These are phyloP conservation scores for Prunella himalayana DNA, from an alignment of 2,113 vertebrate species.

Conservation along the genomic window DNA sequence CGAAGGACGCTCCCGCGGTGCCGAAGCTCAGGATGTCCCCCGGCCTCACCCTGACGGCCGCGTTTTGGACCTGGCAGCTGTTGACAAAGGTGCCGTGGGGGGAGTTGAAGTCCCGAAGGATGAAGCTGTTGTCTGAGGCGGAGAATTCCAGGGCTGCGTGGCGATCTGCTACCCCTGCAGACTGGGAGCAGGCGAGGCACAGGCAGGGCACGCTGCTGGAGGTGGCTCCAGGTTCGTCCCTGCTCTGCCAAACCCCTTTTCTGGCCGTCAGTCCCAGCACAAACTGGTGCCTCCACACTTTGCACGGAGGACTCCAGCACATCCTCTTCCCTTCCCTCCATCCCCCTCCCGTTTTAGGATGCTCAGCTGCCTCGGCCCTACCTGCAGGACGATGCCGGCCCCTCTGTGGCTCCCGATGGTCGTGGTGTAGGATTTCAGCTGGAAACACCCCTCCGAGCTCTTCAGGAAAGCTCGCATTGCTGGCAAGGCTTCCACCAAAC, in stretches of 20 bases:
- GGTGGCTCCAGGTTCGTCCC: neutral
- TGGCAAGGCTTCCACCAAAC: neutral
- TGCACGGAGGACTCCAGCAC: neutral
- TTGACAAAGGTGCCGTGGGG: slow-evolving; percentile 77
- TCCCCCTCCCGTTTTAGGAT: accelerated
- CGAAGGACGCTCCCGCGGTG: slow-evolving; percentile 48
- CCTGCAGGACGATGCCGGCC: slow-evolving; percentile 77
- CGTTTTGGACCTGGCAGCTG: slow-evolving; percentile 80
- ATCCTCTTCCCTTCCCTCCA: neutral
- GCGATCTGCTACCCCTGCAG: neutral
- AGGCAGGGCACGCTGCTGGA: neutral
- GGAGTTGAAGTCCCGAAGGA: slow-evolving; percentile 78
- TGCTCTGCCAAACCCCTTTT: neutral
- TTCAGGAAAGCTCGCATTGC: slow-evolving; percentile 74
- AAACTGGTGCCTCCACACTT: neutral
- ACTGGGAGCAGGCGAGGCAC: neutral
- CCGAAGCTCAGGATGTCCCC: slow-evolving; percentile 78
- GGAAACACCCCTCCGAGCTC: slow-evolving; percentile 65
- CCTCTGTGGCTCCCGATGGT: slow-evolving; percentile 70
- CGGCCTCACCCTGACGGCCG: slow-evolving; percentile 65
- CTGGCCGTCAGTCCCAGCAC: accelerated
- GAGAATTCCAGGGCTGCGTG: neutral
- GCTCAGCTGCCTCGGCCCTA: neutral
- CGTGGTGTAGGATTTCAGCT: slow-evolving; percentile 64
- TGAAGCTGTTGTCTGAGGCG: neutral